phyloP scores from a whole-genome alignment of 2,797 vertebrate species.

The Anabacerthia variegaticeps region DNA sequence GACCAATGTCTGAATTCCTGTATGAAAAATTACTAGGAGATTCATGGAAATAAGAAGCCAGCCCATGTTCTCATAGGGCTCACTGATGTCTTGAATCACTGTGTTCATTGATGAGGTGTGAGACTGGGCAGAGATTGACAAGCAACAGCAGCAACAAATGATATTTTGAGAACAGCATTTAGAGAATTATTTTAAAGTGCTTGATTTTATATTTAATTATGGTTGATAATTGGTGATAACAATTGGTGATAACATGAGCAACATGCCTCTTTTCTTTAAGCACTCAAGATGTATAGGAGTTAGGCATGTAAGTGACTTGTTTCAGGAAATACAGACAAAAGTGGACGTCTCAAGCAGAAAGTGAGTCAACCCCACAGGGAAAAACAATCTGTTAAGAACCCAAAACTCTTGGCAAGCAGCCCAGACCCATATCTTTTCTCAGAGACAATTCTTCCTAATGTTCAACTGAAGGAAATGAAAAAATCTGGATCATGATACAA shows the following conservation, averaged over 20 bases:
- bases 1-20: background rate
- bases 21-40: background rate
- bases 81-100: background rate
- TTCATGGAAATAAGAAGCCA: background rate
- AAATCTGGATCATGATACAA: constrained; percentile 4
- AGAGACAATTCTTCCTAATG: constrained; percentile 4
- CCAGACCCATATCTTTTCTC: constrained; percentile 19
- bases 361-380: background rate
- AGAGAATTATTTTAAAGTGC: background rate
- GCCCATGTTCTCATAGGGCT: background rate
- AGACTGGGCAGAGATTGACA: background rate
- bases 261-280: background rate
- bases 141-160: background rate
- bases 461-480: constrained; percentile 8
- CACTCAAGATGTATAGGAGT: background rate
- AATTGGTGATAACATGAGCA: background rate
- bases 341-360: background rate
- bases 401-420: constrained; percentile 27
- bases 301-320: background rate
- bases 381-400: constrained; percentile 41
- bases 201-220: background rate
- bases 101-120: background rate
- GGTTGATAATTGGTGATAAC: background rate
- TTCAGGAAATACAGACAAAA: constrained; percentile 37
- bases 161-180: background rate